Percentiles rank a stretch among this genome's conserved stretches.
Evolutionary conservation across 2,797 vertebrate genomes (phyloP).

Genomic region (Lithobates sylvaticus): DNA sequence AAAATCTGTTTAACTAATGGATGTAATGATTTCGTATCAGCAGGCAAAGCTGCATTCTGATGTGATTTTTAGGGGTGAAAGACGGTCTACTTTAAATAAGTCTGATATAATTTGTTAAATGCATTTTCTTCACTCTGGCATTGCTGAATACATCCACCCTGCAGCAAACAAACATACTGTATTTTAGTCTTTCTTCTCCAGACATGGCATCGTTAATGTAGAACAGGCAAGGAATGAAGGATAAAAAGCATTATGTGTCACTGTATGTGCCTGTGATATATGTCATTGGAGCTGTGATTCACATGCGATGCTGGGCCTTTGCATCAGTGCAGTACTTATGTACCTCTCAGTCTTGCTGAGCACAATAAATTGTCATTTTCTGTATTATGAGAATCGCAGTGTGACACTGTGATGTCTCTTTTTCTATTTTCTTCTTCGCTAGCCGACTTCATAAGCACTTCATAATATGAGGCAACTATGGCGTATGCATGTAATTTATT

Average conservation of each 20-base stretch:
- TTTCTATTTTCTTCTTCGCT: slow-evolving; percentile 7
- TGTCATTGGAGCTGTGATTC: not conserved
- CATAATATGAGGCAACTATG: slow-evolving; percentile 19
- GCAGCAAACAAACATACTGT: slow-evolving; percentile 18
- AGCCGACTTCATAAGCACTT: slow-evolving; percentile 36
- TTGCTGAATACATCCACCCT: not conserved
- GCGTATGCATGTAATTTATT: slow-evolving; percentile 37
- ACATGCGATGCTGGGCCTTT: not conserved
- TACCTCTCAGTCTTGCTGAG: slow-evolving; percentile 29
- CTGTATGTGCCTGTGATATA: not conserved
- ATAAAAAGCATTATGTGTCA: not conserved
- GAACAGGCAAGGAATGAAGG: not conserved
- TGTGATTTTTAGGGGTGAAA: too few species aligned
- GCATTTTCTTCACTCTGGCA: not conserved
- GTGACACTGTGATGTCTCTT: slow-evolving; percentile 41
- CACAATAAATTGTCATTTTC: slow-evolving; percentile 42
- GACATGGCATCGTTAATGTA: not conserved
- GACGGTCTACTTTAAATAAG: not conserved
- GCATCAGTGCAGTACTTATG: slow-evolving; percentile 32
- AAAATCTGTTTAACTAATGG: too few species aligned
- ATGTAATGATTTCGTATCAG: too few species aligned
- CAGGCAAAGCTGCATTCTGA: too few species aligned
- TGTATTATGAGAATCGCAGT: slow-evolving; percentile 21
- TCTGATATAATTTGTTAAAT: slow-evolving; percentile 35
- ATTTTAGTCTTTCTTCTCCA: not conserved